Evolutionary conservation across 2,888 invertebrate genomes (phyloP).

Genomic region (Diogma glabrata): DNA sequence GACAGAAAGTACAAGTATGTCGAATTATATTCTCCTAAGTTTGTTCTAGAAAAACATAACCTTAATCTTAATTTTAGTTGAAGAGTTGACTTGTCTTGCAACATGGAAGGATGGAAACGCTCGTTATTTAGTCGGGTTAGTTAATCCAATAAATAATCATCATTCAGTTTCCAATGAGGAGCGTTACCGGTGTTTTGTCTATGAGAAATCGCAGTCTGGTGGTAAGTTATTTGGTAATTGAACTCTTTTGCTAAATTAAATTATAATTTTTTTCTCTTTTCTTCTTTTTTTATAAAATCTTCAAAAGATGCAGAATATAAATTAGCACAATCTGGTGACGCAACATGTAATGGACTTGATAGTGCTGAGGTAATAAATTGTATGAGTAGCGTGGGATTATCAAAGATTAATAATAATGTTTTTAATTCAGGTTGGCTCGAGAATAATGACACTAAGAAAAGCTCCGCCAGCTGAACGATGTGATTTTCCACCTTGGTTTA

Average conservation of each 20-base stretch:
- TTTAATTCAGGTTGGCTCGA: constrained; percentile 32
- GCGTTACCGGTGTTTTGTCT: constrained; percentile 89
- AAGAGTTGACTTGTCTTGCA: constrained; percentile 82
- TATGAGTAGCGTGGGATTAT: not conserved
- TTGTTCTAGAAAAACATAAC: not conserved
- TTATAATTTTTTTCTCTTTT: not conserved
- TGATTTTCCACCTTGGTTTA: constrained; percentile 80
- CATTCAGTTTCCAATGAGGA: constrained; percentile 84
- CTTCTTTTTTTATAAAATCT: too few relatives aligned
- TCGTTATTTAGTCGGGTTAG: constrained; percentile 78
- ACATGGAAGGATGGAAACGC: constrained; percentile 92
- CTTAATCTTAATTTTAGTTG: constrained; percentile 49
- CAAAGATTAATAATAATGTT: constrained; percentile 7
- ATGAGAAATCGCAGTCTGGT: constrained; percentile 64
- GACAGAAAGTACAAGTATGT: constrained; percentile 78
- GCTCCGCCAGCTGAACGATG: constrained; percentile 44
- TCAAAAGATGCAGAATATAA: constrained; percentile 57
- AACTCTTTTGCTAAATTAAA: not conserved
- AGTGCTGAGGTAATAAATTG: constrained; percentile 56
- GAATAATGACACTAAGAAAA: constrained; percentile 36
- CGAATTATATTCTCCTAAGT: not conserved
- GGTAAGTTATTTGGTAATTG: constrained; percentile 33
- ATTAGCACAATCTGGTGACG: constrained; percentile 85
- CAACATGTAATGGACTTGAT: constrained; percentile 85
- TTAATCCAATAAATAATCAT: constrained; percentile 47